These are phyloP conservation scores for Drosophila gunungcola DNA, from an alignment of 1,140 invertebrate species.

Conservation along the genomic window DNA sequence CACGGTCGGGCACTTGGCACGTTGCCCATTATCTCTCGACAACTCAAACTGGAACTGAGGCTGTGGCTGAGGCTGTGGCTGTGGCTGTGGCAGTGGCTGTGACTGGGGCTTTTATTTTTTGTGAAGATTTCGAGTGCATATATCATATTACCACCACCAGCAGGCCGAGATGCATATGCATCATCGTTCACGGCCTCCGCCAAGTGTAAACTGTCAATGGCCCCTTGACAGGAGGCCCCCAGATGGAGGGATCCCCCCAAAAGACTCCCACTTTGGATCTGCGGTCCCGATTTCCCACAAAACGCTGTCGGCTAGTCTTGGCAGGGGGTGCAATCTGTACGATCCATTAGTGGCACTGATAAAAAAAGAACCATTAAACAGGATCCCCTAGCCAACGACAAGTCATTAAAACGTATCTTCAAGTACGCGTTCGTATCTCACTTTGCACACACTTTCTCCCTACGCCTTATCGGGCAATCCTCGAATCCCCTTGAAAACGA, in stretches of 20 bases:
- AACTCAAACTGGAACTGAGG: conserved; percentile 3
- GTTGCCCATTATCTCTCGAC: conserved; percentile 75
- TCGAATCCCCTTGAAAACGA: background rate
- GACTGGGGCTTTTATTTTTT: conserved; percentile 35
- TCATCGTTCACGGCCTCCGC: conserved; percentile 37
- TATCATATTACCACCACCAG: conserved; percentile 71
- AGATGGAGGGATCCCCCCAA: conserved; percentile 17
- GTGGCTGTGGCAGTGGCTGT: background rate
- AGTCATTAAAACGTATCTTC: conserved; percentile 39
- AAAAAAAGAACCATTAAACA: conserved; percentile 37
- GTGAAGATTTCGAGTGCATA: conserved; percentile 70
- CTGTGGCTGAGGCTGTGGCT: conserved; percentile 25
- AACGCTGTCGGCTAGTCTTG: conserved; percentile 42
- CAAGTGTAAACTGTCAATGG: conserved; percentile 61
- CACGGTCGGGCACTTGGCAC: conserved; percentile 72
- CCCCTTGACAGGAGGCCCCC: conserved; percentile 40
- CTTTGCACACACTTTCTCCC: conserved; percentile 69
- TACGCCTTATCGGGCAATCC: conserved; percentile 42
- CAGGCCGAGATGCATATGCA: conserved; percentile 32
- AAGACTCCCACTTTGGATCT: conserved; percentile 37
- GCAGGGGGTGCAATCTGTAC: conserved; percentile 36
- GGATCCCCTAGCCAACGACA: conserved; percentile 19
- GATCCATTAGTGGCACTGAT: conserved; percentile 54
- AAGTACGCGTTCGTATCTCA: conserved; percentile 33
- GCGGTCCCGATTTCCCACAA: conserved; percentile 37